Base-by-base conservation (phyloP, 2,888 invertebrate genomes). In the Drosophila paucipuncta region DNA sequence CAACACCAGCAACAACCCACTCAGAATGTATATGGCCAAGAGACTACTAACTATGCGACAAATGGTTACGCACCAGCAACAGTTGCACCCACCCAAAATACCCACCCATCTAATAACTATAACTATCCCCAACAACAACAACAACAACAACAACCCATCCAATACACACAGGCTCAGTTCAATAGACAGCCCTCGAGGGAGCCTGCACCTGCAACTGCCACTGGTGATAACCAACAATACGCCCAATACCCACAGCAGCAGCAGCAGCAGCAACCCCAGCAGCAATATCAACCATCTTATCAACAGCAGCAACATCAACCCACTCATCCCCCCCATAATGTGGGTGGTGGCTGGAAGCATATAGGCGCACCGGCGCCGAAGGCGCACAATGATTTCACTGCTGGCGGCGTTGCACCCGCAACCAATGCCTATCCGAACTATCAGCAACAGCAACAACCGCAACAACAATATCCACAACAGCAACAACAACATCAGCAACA, bases 91-190 rank as follows among this genome's bases (percentile, higher is more conserved):
- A 70, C 39, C 68, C 80, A 80, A 73, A 66, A 49, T 47, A 47
- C 47, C 47, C 16, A 47, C 72, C 84, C 76, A 73, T 75, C 78
- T 74, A 80, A 81, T 62, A 76, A 74, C 79, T 52, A 79, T 79
- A 79, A 79, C 77, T 84, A 84, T 80, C 77, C 91, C 57, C 73
- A 79, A 63, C 89, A 86, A 80, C 91, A 47, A 43, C 47, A 37
- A 37, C 55, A 55, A 60, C 31, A 7, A 31, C 73, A 83, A 66
- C 90, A 86, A 80, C 91, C 92, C 76, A 68, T 89, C 65, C 88
- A 92, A 83, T 91, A 92, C 68, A 83, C 82, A 52, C 91, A 91
- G 83, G 90, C 87, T 33, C 91, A 91, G 78, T 91, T 82, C 78
- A 84, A 77, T 76, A 82, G 90, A 68, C 87, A 91, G 52, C 81